These are phyloP conservation scores for Parnassius smintheus DNA, from an alignment of 2,888 invertebrate species.

Conservation along the genomic window DNA sequence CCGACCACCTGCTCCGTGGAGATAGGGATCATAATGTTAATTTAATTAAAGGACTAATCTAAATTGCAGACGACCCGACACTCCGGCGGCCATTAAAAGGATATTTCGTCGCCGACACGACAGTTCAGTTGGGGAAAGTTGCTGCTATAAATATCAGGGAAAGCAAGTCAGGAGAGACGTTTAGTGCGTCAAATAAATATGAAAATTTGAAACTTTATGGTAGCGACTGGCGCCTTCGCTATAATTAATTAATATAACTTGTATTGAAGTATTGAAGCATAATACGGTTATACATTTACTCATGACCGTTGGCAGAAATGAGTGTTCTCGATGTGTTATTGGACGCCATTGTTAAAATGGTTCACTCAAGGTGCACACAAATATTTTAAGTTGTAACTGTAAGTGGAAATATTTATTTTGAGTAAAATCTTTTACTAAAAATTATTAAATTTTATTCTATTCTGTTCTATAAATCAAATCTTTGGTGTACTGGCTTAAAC, in stretches of 20 bases:
- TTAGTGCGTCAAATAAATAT: constrained; percentile 39
- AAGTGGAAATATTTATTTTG: too few species aligned
- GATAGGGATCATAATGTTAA: constrained; percentile 81
- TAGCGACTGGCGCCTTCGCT: constrained; percentile 8
- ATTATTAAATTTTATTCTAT: too few species aligned
- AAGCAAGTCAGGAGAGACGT: constrained; percentile 58
- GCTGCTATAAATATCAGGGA: constrained; percentile 71
- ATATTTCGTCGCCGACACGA: constrained; percentile 74
- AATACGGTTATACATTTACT: too few species aligned
- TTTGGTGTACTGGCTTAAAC: too few species aligned
- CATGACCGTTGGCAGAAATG: too few species aligned
- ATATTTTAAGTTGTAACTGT: too few species aligned
- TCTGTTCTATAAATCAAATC: too few species aligned
- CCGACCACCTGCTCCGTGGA: constrained; percentile 72
- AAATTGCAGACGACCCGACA: constrained; percentile 80
- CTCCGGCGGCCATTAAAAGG: constrained; percentile 77
- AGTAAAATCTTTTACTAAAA: too few species aligned
- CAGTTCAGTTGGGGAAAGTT: constrained; percentile 71
- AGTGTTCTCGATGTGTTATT: too few species aligned
- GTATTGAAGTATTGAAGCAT: neutral
- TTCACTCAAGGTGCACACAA: too few species aligned
- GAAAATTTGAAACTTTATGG: constrained; percentile 22
- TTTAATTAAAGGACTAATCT: constrained; percentile 82
- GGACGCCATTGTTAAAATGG: too few species aligned
- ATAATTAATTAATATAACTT: neutral